Evolutionary conservation across 2,888 invertebrate genomes (phyloP).

Genomic region (Labia minor): DNA sequence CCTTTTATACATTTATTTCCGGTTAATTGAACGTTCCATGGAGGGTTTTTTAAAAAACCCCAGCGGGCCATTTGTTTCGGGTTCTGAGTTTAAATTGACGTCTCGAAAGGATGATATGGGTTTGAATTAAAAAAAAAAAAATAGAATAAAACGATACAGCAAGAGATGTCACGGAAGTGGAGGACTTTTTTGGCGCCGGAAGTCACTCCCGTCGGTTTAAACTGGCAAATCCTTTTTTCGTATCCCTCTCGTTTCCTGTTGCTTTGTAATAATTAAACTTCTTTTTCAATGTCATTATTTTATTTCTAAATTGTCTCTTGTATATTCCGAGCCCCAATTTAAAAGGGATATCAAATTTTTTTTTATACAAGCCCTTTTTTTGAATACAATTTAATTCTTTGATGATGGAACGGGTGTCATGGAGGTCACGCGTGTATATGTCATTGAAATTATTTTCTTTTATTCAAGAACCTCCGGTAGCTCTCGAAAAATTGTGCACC

Average conservation of each 20-base stretch:
- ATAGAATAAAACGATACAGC: too few relatives aligned
- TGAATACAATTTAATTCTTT: constrained; percentile 3
- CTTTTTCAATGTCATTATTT: constrained; percentile 5
- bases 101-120: neutral
- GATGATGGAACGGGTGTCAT: neutral
- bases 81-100: constrained; percentile 1
- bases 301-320: neutral
- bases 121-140: neutral
- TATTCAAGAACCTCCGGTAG: neutral
- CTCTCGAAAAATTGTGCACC: neutral
- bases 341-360: neutral
- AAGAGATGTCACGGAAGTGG: neutral
- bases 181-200: constrained; percentile 6
- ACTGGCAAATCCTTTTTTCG: neutral
- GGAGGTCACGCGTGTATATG: neutral
- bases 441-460: neutral
- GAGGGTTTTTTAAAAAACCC: neutral
- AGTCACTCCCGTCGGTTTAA: neutral
- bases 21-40: neutral
- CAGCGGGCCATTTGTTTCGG: neutral
- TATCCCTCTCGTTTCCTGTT: neutral
- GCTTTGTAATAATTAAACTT: constrained; percentile 7
- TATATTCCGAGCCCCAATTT: neutral
- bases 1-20: neutral
- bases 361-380: neutral